Evolutionary conservation across 1,140 invertebrate genomes (phyloP).

Genomic region (Campoletis sonorensis): DNA sequence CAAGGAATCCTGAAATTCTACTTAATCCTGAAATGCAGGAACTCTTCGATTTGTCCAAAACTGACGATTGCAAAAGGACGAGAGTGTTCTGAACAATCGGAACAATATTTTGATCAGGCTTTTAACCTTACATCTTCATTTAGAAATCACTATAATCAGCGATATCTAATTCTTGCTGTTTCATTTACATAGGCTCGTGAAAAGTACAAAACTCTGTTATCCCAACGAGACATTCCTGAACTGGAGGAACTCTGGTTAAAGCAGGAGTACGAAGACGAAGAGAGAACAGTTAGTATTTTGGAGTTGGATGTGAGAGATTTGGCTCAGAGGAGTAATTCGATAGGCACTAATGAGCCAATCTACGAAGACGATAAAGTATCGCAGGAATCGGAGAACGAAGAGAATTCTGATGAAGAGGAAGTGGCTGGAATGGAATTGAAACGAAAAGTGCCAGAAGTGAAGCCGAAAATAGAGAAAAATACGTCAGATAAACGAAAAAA

Average conservation of each 20-base stretch:
- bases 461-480: constrained; percentile 44
- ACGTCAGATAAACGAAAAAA: neutral
- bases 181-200: constrained; percentile 78
- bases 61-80: too few species aligned
- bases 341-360: constrained; percentile 81
- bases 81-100: too few species aligned
- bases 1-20: too few species aligned
- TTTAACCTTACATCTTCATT: too few species aligned
- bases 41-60: too few species aligned
- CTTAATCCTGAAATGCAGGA: too few species aligned
- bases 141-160: too few species aligned
- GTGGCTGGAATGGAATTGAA: constrained; percentile 80
- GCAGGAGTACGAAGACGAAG: constrained; percentile 83
- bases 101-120: neutral
- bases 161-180: too few species aligned
- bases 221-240: constrained; percentile 81
- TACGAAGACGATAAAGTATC: constrained; percentile 67
- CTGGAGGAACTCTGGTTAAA: constrained; percentile 81
- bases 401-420: constrained; percentile 66
- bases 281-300: constrained; percentile 85
- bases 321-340: constrained; percentile 81
- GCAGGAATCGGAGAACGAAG: constrained; percentile 51
- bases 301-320: constrained; percentile 83
- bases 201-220: constrained; percentile 80
- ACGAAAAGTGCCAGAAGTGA: constrained; percentile 55